phyloP scores from a whole-genome alignment of 2,888 invertebrate species.

The Pediacus dermestoides region DNA sequence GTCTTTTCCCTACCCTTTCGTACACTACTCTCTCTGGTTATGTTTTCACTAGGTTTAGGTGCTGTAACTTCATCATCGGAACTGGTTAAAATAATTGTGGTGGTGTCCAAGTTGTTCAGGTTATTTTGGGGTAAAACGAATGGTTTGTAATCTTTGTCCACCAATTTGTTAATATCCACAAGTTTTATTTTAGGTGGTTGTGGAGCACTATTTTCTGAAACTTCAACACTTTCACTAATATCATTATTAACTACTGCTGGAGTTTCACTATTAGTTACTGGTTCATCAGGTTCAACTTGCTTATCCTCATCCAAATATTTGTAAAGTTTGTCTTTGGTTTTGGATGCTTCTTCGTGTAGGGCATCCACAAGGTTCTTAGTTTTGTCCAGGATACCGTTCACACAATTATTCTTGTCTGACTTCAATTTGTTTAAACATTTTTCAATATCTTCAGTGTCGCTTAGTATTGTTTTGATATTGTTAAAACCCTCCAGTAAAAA shows the following conservation, averaged over 20 bases:
- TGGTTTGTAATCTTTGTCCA: slow-evolving; percentile 31
- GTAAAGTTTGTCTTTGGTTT: slow-evolving; percentile 25
- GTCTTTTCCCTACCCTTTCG: slow-evolving; percentile 14
- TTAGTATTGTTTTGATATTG: slow-evolving; percentile 19
- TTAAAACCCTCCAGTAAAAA: slow-evolving; percentile 22
- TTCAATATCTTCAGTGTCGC: slow-evolving; percentile 19
- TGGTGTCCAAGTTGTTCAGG: slow-evolving; percentile 32
- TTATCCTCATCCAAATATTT: slow-evolving; percentile 12
- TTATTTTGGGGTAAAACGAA: slow-evolving; percentile 17
- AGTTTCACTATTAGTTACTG: background rate
- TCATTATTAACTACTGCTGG: slow-evolving; percentile 3
- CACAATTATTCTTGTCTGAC: slow-evolving; percentile 15
- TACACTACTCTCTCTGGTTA: slow-evolving; percentile 15
- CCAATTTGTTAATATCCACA: slow-evolving; percentile 45
- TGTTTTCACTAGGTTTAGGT: slow-evolving; percentile 19
- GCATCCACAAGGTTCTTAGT: slow-evolving; percentile 25
- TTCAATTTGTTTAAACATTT: slow-evolving; percentile 13
- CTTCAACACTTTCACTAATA: slow-evolving; percentile 7
- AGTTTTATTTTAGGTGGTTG: slow-evolving; percentile 36
- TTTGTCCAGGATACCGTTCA: slow-evolving; percentile 19
- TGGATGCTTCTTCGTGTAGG: slow-evolving; percentile 18
- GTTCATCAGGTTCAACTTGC: slow-evolving; percentile 2
- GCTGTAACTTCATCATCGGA: slow-evolving; percentile 43
- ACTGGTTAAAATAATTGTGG: slow-evolving; percentile 40
- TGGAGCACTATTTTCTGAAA: background rate